These are phyloP conservation scores for Epinotia bilunana DNA, from an alignment of 2,888 invertebrate genomes.

Conservation along the genomic window DNA sequence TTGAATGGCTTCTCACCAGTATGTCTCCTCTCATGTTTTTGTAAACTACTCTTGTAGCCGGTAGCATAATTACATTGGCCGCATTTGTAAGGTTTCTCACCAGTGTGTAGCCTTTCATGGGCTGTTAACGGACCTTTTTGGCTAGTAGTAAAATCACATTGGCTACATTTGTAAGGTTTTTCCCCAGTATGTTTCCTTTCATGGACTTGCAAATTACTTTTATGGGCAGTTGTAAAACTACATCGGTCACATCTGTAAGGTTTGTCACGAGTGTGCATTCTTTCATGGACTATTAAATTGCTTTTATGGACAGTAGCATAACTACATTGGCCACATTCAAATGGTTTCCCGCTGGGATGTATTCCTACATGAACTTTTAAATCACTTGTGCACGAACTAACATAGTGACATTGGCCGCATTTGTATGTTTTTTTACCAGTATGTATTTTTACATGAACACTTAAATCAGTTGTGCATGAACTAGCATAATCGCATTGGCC, in stretches of 20 bases:
- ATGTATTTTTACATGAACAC: constrained; percentile 44
- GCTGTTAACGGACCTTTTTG: not conserved
- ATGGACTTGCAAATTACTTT: not conserved
- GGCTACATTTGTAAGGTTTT: constrained; percentile 47
- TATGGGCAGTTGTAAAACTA: not conserved
- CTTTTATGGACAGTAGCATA: constrained; percentile 29
- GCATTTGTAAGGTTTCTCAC: constrained; percentile 29
- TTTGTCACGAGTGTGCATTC: constrained; percentile 29
- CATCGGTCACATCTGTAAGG: not conserved
- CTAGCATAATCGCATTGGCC: constrained; percentile 40
- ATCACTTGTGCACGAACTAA: constrained; percentile 8
- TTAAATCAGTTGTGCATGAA: constrained; percentile 26
- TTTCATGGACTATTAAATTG: constrained; percentile 19
- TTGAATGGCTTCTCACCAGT: constrained; percentile 23
- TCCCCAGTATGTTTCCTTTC: constrained; percentile 18
- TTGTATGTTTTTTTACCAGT: constrained; percentile 40
- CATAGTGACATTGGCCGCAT: constrained; percentile 46
- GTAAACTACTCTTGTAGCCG: not conserved
- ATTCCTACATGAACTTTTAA: constrained; percentile 45
- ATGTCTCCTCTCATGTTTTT: not conserved
- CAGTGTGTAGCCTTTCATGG: constrained; percentile 16
- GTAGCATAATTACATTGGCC: not conserved
- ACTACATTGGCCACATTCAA: constrained; percentile 45
- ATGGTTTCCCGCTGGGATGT: constrained; percentile 48
- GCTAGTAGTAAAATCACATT: constrained; percentile 44